Evolutionary conservation across 2,797 vertebrate genomes (phyloP), one percentile per base, ranked within the genome.

Genomic region (Clarias pachynema): DNA sequence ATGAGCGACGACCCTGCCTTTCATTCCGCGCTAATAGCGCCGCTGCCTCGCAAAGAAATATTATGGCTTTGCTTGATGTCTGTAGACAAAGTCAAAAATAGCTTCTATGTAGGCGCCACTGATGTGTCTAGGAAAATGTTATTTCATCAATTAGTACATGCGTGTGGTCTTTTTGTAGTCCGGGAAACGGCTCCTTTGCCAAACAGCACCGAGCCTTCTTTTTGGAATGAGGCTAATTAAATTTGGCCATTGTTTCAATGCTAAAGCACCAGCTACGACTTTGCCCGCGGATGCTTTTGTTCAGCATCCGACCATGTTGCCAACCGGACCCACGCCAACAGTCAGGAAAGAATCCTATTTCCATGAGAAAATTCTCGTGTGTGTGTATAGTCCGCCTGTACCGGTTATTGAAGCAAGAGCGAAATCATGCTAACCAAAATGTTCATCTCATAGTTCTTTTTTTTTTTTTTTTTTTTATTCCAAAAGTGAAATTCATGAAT

Each of bases 301-400:
- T 92, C 90, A 84, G 87, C 68, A 73, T 82, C 79, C 81, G 78
- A 62, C 56, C 86, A 83, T n/a, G 81, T 84, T 93, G 92, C 93
- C 94, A 95, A 92, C 89, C 93, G 91, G 93, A 93, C 81, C 44
- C 87, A 80, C 70, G 94, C 93, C 94, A 95, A 87, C 89, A 91
- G 89, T 86, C 89, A 87, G 88, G 88, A 94, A 93, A 92, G 89
- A 90, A 92, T 89, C 92, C 92, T 87, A 89, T 92, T 94, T 94
- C 91, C 92, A 91, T 86, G 88, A 89, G 91, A 91, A 88, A 91
- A 94, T 80, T 65, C n/a, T 92, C 92, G 40, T 90, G 44, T 49
- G 49, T 53, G 90, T 91, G 92, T 93, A 92, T 93, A 95, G 94
- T 94, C 91, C 87, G 88, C 90, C 91, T 37, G 89, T 90, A 88